phyloP scores from a whole-genome alignment of 2,888 invertebrate genomes.

The Galeruca laticollis region DNA sequence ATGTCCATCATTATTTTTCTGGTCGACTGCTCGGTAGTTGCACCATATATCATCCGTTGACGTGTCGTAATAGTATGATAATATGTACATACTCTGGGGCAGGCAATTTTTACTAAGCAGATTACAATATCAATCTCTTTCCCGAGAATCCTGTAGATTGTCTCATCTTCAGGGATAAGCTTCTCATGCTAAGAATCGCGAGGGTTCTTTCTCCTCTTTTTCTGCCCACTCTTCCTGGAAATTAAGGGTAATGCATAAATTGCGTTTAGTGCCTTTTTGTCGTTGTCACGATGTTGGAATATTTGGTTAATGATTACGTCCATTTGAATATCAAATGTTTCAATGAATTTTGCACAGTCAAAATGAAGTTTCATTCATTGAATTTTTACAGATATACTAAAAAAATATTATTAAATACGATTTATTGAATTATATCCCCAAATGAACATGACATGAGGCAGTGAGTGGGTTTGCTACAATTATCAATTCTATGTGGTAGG shows the following conservation, averaged over 20 bases:
- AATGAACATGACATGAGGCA: too few species aligned
- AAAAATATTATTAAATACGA: too few species aligned
- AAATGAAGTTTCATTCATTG: too few species aligned
- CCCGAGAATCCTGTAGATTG: slow-evolving; percentile 58
- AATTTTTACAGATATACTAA: too few species aligned
- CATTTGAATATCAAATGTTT: not conserved
- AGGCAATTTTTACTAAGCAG: slow-evolving; percentile 68
- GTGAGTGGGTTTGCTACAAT: too few species aligned
- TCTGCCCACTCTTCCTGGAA: slow-evolving; percentile 61
- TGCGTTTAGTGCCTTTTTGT: slow-evolving; percentile 30
- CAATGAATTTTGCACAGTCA: not conserved
- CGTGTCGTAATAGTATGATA: slow-evolving; percentile 69
- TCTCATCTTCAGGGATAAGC: slow-evolving; percentile 53
- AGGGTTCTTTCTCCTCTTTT: slow-evolving; percentile 23
- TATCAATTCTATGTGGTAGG: too few species aligned
- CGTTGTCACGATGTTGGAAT: not conserved
- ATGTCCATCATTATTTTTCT: slow-evolving; percentile 59
- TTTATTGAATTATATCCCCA: too few species aligned
- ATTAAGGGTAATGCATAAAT: slow-evolving; percentile 60
- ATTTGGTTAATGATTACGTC: not conserved
- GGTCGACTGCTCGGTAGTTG: slow-evolving; percentile 64
- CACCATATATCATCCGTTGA: slow-evolving; percentile 67
- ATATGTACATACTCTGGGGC: slow-evolving; percentile 67
- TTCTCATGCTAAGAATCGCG: slow-evolving; percentile 41
- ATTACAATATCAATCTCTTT: slow-evolving; percentile 68